Base-by-base conservation (phyloP, 2,888 invertebrate species). In the Lepas anatifera region DNA sequence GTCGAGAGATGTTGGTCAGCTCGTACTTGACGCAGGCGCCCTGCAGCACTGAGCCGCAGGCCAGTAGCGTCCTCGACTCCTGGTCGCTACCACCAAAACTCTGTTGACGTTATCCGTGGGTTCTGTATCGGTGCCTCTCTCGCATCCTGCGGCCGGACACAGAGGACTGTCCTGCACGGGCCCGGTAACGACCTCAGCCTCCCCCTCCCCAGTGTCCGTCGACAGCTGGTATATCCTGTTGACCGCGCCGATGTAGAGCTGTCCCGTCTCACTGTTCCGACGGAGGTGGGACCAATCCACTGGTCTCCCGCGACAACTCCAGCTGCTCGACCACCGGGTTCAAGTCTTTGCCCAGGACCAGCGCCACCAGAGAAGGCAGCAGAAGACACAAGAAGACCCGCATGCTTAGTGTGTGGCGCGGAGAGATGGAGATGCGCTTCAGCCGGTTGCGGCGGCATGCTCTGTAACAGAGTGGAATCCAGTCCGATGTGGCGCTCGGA, bases 271-370 rank as follows among this genome's bases (percentile, higher is more conserved):
- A 22, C 64, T 39, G 64, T 71, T 72, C 22, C 72, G 35, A 18
- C 69, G 71, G 63, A 73, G 68, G 69, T 73, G 73, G 37, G 70
- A n/a, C 71, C 63, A 73, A 68, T 2, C 74, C 68, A 43, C 71
- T 73, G 29, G 71, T 69, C 13, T 73, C 73, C 43, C 70, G 71
- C 22, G 73, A 70, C n/a, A 74, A 71, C 18, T 73, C 69, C 22
- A 74, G 58, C 52, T 72, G 72, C 7, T 72, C 70, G 27, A 72
- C 73, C 76, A 88, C 87, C 0, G 98, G 98, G 66, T 98, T 98
- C 76, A 93, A 89, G 78, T 96, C 95, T 82, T 96, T 97, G 73
- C 99, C 81, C 75, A 99, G 81, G 25, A 98, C 95, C 71, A 96
- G 83, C 48, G 99, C 82, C 1, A 98, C 97, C 72, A 97, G 22